Evolutionary conservation across 1,140 invertebrate genomes (phyloP).

Genomic region (Ceratina australensis): DNA sequence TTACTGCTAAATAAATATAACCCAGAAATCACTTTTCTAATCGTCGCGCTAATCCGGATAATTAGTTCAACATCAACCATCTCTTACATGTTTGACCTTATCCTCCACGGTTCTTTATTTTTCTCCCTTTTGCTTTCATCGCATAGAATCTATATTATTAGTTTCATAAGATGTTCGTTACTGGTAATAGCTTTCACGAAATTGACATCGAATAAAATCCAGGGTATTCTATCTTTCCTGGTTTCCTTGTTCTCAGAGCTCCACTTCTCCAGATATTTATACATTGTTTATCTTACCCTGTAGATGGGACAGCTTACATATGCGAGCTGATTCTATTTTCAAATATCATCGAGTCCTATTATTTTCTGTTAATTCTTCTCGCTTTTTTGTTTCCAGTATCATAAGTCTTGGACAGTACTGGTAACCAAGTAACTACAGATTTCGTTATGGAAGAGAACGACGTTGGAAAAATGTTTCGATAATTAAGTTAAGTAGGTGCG

Average conservation of each 20-base stretch:
- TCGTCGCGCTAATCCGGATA: constrained; percentile 22
- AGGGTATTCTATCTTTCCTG: background rate
- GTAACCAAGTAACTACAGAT: too few species aligned
- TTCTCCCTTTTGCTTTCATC: background rate
- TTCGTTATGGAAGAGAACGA: too few species aligned
- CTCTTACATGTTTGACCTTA: too few species aligned
- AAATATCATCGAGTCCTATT: too few species aligned
- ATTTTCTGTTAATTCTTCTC: too few species aligned
- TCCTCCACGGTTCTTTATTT: background rate
- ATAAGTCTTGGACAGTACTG: too few species aligned
- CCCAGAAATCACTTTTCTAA: constrained; percentile 24
- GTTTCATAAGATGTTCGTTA: background rate
- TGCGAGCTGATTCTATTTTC: too few species aligned
- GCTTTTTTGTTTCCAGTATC: too few species aligned
- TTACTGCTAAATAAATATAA: constrained; percentile 30
- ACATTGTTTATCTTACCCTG: background rate
- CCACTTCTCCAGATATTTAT: background rate
- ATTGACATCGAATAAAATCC: background rate
- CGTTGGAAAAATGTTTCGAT: too few species aligned
- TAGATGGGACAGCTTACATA: background rate
- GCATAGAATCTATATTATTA: constrained; percentile 1
- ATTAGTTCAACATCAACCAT: constrained; percentile 23
- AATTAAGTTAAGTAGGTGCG: too few species aligned
- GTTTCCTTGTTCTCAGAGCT: background rate
- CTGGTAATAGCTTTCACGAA: background rate